Percentiles rank a stretch among this genome's conserved stretches.
Evolutionary conservation across 2,888 invertebrate genomes (phyloP).

Genomic region (Trissonchulus latispiculum): DNA sequence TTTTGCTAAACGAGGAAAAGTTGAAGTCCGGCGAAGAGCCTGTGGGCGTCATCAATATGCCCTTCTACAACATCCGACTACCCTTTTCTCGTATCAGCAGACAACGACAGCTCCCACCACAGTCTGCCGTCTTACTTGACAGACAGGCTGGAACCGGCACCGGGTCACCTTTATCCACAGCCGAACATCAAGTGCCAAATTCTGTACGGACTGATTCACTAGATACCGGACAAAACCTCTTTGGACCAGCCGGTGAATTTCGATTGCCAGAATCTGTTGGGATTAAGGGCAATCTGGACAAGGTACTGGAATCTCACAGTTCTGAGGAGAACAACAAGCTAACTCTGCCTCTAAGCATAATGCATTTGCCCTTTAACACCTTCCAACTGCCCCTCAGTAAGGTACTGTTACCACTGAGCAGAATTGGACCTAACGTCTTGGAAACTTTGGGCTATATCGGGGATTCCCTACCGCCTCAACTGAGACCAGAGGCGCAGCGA

Average conservation of each 20-base stretch:
- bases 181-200: neutral
- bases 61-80: conserved; percentile 1
- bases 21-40: neutral
- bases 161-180: neutral
- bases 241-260: conserved; percentile 1
- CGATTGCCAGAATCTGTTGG: neutral
- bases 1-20: too few relatives aligned
- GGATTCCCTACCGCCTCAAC: neutral
- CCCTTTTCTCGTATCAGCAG: neutral
- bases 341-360: neutral
- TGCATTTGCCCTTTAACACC: conserved; percentile 10
- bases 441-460: neutral
- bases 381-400: conserved; percentile 18
- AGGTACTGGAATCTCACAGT: neutral
- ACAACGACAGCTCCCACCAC: neutral
- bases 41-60: conserved; percentile 1
- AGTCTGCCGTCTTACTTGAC: neutral
- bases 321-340: conserved; percentile 6
- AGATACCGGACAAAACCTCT: neutral
- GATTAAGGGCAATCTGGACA: neutral
- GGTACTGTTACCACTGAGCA: conserved; percentile 2
- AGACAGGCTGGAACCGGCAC: too few relatives aligned
- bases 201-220: too few relatives aligned
- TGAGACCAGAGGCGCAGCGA: neutral
- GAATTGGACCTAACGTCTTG: conserved; percentile 2